Evolutionary conservation across 2,113 vertebrate genomes (phyloP).

Genomic region (Bothrops jararaca): DNA sequence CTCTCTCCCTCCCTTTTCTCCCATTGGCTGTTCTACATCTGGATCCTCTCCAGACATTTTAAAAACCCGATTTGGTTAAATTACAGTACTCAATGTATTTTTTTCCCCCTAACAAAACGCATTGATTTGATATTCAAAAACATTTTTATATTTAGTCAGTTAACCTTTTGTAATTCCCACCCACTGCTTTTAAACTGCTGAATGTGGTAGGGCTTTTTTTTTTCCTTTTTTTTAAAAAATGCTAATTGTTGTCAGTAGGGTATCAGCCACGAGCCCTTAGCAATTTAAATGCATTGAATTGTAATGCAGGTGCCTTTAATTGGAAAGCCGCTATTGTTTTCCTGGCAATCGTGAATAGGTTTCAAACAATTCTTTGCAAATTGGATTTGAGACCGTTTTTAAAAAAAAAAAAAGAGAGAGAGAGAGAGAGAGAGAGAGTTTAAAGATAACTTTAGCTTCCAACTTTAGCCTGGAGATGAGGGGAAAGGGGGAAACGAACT

Average conservation of each 20-base stretch:
- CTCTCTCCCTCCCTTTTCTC: not conserved
- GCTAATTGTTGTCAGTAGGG: constrained; percentile 69
- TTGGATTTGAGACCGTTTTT: constrained; percentile 50
- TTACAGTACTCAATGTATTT: constrained; percentile 67
- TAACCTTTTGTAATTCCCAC: constrained; percentile 76
- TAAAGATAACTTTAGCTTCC: constrained; percentile 37
- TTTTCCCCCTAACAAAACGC: constrained; percentile 60
- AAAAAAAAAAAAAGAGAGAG: not conserved
- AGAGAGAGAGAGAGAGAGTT: not conserved
- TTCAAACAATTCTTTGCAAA: constrained; percentile 56
- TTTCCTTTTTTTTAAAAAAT: constrained; percentile 28
- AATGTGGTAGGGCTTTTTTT: not conserved
- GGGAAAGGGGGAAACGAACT: not conserved
- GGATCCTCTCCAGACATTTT: constrained; percentile 65
- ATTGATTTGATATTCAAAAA: constrained; percentile 74
- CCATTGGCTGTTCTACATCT: constrained; percentile 47
- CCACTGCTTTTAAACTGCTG: constrained; percentile 63
- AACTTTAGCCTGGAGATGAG: constrained; percentile 1
- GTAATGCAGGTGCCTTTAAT: constrained; percentile 68
- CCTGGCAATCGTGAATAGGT: constrained; percentile 32
- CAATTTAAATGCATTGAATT: constrained; percentile 65
- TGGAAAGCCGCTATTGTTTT: constrained; percentile 54
- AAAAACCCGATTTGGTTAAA: constrained; percentile 67
- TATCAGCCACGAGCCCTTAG: constrained; percentile 63
- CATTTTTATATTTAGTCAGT: constrained; percentile 75